These are phyloP conservation scores for Caracal caracal DNA, from an alignment of 2,113 vertebrate genomes.

Conservation along the genomic window DNA sequence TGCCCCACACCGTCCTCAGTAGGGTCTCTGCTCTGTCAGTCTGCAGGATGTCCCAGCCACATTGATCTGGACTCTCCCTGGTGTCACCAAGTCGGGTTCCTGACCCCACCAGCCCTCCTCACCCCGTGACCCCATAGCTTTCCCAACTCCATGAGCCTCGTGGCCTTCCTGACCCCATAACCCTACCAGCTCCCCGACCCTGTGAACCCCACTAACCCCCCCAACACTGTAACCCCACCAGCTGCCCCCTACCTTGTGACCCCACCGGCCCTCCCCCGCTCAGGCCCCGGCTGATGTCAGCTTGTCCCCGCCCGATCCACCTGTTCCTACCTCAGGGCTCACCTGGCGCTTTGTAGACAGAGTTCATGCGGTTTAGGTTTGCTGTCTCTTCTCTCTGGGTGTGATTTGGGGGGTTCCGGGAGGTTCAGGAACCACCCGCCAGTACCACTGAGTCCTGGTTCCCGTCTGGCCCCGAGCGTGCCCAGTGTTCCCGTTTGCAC, in stretches of 20 bases:
- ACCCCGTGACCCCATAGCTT: background rate
- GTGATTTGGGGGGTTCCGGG: background rate
- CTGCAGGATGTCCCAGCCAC: background rate
- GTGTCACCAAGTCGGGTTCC: fast-evolving
- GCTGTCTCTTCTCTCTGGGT: background rate
- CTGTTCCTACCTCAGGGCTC: background rate
- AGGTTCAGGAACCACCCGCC: background rate
- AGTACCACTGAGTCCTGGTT: background rate
- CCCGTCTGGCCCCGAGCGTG: background rate
- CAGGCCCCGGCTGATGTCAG: background rate
- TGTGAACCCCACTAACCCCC: no score
- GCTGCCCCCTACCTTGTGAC: no score
- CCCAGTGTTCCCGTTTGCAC: no score
- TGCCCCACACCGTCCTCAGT: background rate
- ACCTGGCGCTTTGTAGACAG: background rate
- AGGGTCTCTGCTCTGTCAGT: background rate
- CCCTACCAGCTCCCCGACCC: no score
- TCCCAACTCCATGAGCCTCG: no score
- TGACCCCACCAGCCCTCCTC: no score
- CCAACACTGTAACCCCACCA: no score
- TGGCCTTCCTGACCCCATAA: no score
- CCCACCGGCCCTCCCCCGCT: background rate
- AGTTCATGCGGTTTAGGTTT: background rate
- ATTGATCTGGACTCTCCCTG: background rate
- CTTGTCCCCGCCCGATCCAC: background rate